phyloP scores from a whole-genome alignment of 2,797 vertebrate species.

The Chiloscyllium punctatum region DNA sequence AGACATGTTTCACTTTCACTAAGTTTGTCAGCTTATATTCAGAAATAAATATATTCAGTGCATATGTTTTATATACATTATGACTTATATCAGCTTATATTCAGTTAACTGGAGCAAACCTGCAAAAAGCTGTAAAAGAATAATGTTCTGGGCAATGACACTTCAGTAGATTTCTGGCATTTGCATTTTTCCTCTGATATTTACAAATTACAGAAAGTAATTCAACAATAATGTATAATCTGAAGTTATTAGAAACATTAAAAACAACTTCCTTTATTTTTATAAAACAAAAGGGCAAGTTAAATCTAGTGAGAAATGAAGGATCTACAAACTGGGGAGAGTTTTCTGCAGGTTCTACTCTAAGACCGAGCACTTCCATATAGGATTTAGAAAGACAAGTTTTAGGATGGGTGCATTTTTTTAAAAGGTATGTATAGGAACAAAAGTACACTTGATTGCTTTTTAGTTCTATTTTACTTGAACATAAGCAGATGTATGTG shows the following conservation, averaged over 20 bases:
- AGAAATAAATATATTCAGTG: not conserved
- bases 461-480: not conserved
- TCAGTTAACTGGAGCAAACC: not conserved
- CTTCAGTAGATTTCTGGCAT: not conserved
- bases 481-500: not conserved
- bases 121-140: not conserved
- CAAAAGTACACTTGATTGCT: not conserved
- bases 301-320: not conserved
- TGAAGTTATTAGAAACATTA: not conserved
- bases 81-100: not conserved
- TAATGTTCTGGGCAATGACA: not conserved
- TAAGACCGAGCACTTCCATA: not conserved
- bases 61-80: not conserved
- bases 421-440: not conserved
- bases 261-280: not conserved
- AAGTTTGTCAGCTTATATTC: not conserved
- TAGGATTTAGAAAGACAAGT: not conserved
- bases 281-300: not conserved
- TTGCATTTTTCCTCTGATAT: not conserved
- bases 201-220: not conserved
- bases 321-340: not conserved
- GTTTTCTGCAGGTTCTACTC: not conserved
- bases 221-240: not conserved
- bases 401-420: not conserved
- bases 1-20: not conserved